A percentile compares a stretch with the other conserved stretches of the same genome.
These are phyloP conservation scores for Sminthurinus aureus DNA, from an alignment of 2,888 invertebrate genomes.

Conservation along the genomic window DNA sequence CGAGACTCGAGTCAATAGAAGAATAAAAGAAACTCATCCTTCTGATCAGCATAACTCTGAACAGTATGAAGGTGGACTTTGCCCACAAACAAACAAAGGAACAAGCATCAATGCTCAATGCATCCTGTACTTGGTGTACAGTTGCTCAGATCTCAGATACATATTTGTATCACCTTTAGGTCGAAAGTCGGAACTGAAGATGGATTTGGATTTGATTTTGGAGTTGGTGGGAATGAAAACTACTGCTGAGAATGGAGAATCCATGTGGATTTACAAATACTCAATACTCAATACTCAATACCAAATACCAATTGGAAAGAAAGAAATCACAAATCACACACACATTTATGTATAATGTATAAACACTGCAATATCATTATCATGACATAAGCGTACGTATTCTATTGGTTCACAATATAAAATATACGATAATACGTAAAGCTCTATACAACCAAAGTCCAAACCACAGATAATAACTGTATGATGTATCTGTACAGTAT, in stretches of 20 bases:
- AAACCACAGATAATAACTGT: not conserved
- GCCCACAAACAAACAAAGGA: too few species aligned
- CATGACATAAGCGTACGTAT: not conserved
- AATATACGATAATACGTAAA: too few species aligned
- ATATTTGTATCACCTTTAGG: not conserved
- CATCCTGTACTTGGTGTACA: too few species aligned
- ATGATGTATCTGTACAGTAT: too few species aligned
- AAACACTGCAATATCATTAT: not conserved
- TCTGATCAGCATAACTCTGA: not conserved
- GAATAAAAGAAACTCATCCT: not conserved
- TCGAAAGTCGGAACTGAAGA: not conserved
- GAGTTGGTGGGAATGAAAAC: not conserved
- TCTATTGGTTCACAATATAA: too few species aligned
- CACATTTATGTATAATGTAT: too few species aligned
- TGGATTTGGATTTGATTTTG: not conserved
- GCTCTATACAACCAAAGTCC: not conserved
- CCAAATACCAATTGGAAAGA: not conserved
- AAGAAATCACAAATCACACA: not conserved
- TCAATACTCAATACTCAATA: not conserved
- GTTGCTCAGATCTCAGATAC: too few species aligned
- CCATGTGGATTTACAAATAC: slow-evolving; percentile 18
- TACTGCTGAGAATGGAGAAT: not conserved
- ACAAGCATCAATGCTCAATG: too few species aligned
- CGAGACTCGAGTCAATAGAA: not conserved
- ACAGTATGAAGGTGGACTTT: too few species aligned